phyloP scores from a whole-genome alignment of 2,888 invertebrate species.

The Heliconius aoede region DNA sequence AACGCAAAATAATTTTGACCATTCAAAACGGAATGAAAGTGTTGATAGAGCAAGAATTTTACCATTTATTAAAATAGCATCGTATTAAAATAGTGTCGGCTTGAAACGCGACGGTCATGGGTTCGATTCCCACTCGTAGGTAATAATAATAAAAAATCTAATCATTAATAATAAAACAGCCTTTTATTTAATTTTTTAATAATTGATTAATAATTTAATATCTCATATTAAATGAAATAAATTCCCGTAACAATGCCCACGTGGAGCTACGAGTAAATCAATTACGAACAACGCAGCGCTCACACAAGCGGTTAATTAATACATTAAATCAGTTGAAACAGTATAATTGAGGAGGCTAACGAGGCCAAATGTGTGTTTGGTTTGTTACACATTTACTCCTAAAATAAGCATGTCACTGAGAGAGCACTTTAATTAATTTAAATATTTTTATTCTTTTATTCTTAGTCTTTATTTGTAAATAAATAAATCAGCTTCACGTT shows the following conservation, averaged over 20 bases:
- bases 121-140: not conserved
- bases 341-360: conserved; percentile 8
- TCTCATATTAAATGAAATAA: not conserved
- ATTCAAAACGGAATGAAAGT: too few relatives aligned
- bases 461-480: too few relatives aligned
- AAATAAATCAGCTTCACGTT: too few relatives aligned
- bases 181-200: too few relatives aligned
- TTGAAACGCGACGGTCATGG: not conserved
- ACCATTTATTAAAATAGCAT: not conserved
- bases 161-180: too few relatives aligned
- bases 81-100: not conserved
- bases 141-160: too few relatives aligned
- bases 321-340: conserved; percentile 17
- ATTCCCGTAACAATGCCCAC: not conserved
- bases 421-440: not conserved
- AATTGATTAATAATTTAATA: too few relatives aligned
- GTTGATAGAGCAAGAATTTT: not conserved
- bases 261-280: not conserved
- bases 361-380: conserved; percentile 5
- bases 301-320: conserved; percentile 14
- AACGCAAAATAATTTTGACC: too few relatives aligned
- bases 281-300: conserved; percentile 1
- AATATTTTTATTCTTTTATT: too few relatives aligned
- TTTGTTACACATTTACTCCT: not conserved
- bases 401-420: not conserved